Percentiles rank a stretch among this genome's conserved stretches.
These are phyloP conservation scores for Microcebus murinus DNA, from an alignment of 2,113 vertebrate species.

Conservation along the genomic window DNA sequence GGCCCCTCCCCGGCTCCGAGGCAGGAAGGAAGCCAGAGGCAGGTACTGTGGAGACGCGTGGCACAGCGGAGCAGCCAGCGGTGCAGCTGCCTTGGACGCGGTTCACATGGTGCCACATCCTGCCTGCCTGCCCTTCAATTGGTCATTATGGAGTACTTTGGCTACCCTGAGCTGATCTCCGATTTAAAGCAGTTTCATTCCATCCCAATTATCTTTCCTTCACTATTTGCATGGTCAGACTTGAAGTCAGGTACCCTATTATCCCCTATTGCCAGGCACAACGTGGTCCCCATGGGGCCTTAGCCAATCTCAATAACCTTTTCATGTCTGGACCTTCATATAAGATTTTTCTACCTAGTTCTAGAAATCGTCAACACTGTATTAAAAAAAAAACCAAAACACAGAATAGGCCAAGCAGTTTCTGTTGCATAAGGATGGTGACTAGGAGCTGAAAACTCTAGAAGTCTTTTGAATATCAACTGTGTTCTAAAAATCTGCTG, in stretches of 20 bases:
- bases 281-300: neutral
- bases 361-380: neutral
- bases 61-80: constrained; percentile 4
- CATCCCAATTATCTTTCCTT: constrained; percentile 18
- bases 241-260: neutral
- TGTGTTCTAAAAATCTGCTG: neutral
- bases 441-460: neutral
- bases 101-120: neutral
- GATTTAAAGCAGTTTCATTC: constrained; percentile 14
- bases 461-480: neutral
- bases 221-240: neutral
- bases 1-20: constrained; percentile 67
- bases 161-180: neutral
- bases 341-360: neutral
- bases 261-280: neutral
- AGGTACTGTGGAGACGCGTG: constrained; percentile 57
- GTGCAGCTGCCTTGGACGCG: constrained; percentile 54
- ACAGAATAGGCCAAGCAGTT: neutral
- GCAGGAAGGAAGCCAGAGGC: constrained; percentile 81
- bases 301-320: neutral
- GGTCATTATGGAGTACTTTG: constrained; percentile 12
- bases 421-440: neutral
- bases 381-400: neutral
- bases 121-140: neutral
- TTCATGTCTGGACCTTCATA: neutral